phyloP scores from a whole-genome alignment of 2,888 invertebrate genomes.

The Pegoplata infirma region DNA sequence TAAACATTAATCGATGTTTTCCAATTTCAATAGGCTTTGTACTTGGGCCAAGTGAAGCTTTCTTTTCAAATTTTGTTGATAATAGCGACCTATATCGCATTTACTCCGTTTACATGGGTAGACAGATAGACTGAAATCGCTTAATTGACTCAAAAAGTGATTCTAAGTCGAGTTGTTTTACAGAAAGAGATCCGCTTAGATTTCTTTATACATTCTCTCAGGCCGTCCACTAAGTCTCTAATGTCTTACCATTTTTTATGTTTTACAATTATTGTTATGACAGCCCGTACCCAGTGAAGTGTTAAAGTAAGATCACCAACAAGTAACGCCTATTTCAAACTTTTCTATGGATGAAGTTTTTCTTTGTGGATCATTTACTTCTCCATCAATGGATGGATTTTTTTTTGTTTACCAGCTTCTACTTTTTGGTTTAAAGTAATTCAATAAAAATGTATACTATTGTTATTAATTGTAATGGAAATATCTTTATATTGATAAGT shows the following conservation, averaged over 20 bases:
- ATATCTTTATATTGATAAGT: conserved; percentile 45
- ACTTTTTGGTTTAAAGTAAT: neutral
- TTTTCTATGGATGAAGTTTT: neutral
- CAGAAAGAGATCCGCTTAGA: no score
- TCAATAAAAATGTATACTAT: conserved; percentile 13
- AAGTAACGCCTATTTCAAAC: conserved; percentile 33
- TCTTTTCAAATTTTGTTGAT: no score
- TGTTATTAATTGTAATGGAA: conserved; percentile 45
- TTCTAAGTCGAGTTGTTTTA: no score
- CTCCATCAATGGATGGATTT: neutral
- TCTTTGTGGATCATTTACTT: neutral
- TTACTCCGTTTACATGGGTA: no score
- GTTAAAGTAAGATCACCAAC: conserved; percentile 48
- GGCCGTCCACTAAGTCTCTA: neutral
- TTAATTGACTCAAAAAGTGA: no score
- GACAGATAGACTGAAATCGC: no score
- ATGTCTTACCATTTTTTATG: conserved; percentile 25
- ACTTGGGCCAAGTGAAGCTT: no score
- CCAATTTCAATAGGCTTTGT: no score
- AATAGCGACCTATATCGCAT: no score
- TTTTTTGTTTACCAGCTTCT: neutral
- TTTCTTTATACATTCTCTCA: no score
- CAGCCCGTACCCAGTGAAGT: conserved; percentile 41
- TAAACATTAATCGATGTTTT: no score
- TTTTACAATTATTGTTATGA: conserved; percentile 54